phyloP scores from a whole-genome alignment of 2,797 vertebrate genomes.

The Acanthopagrus latus region DNA sequence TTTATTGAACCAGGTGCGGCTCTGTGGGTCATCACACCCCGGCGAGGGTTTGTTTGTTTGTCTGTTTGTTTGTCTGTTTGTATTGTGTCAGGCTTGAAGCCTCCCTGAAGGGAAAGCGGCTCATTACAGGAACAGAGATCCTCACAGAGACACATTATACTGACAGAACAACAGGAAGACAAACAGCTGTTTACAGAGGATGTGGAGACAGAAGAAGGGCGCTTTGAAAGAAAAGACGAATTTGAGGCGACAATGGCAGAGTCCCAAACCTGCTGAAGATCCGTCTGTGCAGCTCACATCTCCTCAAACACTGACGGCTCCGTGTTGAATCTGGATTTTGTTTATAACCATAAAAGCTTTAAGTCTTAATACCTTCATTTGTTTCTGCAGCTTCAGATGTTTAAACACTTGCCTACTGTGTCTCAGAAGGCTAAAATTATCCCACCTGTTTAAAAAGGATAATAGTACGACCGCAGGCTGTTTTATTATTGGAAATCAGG shows the following conservation, averaged over 20 bases:
- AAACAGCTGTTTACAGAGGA: slow-evolving; percentile 51
- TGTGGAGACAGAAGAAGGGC: slow-evolving; percentile 3
- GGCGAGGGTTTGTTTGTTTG: slow-evolving; percentile 29
- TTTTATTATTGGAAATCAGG: not conserved
- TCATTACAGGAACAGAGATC: slow-evolving; percentile 64
- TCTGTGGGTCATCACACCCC: slow-evolving; percentile 57
- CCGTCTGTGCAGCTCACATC: slow-evolving; percentile 33
- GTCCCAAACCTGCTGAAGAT: slow-evolving; percentile 10
- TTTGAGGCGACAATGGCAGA: slow-evolving; percentile 38
- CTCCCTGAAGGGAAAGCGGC: slow-evolving; percentile 63
- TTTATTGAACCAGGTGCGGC: slow-evolving; percentile 48
- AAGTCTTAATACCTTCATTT: slow-evolving; percentile 5
- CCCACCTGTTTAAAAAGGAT: not conserved
- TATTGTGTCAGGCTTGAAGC: slow-evolving; percentile 64
- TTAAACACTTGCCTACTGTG: not conserved
- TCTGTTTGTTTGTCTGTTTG: slow-evolving; percentile 54
- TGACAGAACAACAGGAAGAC: slow-evolving; percentile 49
- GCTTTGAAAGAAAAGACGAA: slow-evolving; percentile 9
- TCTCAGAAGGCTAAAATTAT: not conserved
- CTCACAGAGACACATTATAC: slow-evolving; percentile 47
- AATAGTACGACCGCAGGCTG: not conserved
- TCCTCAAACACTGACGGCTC: not conserved
- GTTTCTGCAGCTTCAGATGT: not conserved
- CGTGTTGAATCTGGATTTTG: slow-evolving; percentile 7
- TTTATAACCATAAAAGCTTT: slow-evolving; percentile 15